Percentiles rank a stretch among this genome's conserved stretches.
Conservation (phyloP, 2,113 vertebrate species). For the Sialia sialis region DNA sequence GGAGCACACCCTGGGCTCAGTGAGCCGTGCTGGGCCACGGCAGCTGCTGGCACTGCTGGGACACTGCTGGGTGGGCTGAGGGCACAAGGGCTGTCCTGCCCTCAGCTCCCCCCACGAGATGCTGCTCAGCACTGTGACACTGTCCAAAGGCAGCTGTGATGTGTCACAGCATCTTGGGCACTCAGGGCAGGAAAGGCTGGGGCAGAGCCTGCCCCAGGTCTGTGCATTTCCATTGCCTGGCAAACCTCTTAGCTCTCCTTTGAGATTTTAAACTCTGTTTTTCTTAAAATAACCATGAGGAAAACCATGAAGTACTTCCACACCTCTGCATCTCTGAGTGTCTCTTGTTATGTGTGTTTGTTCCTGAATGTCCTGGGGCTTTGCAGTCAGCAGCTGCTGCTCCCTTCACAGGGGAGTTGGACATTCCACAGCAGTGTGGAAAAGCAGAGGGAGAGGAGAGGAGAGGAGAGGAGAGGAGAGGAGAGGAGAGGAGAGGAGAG, state of each 20-base stretch:
- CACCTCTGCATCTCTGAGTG: background rate
- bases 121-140: background rate
- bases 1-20: background rate
- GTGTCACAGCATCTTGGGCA: background rate
- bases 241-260: background rate
- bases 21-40: background rate
- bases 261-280: background rate
- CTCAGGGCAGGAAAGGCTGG: background rate
- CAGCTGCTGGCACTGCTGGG: background rate
- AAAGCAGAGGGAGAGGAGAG: background rate
- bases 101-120: background rate
- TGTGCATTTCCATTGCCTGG: background rate
- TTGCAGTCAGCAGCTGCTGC: background rate
- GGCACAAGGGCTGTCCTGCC: background rate
- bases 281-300: background rate
- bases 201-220: background rate
- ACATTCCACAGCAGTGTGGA: rapidly evolving
- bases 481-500: no score
- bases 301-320: background rate
- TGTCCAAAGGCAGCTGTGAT: background rate
- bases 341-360: rapidly evolving
- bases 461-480: no score
- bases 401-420: background rate
- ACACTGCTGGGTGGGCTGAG: background rate
- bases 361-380: background rate